These are phyloP conservation scores for Dolichotis patagonum DNA, from an alignment of 2,113 vertebrate species.

Conservation along the genomic window DNA sequence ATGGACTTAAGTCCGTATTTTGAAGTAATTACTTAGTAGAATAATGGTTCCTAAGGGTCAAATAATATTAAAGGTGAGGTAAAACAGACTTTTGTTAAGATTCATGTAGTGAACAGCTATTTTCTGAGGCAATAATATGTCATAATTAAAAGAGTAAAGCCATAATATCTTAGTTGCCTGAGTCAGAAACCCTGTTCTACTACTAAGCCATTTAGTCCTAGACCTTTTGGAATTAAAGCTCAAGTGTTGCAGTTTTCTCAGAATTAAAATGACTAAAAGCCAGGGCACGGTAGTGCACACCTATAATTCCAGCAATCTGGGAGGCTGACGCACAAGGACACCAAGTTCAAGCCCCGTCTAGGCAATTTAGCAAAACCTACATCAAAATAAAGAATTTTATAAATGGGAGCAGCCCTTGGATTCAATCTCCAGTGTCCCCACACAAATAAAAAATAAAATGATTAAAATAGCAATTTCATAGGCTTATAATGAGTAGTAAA, in stretches of 20 bases:
- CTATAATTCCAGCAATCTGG: neutral
- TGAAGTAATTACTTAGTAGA: neutral
- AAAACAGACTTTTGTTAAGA: neutral
- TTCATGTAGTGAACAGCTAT: neutral
- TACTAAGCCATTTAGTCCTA: neutral
- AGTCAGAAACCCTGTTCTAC: neutral
- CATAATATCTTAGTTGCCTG: too few relatives aligned
- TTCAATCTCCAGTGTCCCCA: neutral
- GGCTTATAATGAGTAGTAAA: neutral
- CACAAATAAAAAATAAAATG: neutral
- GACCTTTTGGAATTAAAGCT: neutral
- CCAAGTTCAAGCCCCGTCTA: neutral
- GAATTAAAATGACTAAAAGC: neutral
- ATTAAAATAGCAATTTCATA: neutral
- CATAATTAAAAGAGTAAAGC: neutral
- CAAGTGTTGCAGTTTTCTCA: neutral
- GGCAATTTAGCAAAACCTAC: neutral
- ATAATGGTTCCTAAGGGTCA: neutral
- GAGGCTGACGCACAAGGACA: neutral
- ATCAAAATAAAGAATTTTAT: neutral
- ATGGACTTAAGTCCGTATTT: neutral
- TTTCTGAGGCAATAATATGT: neutral
- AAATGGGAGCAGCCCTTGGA: neutral
- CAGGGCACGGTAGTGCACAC: neutral
- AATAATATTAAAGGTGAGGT: neutral